Percentiles rank a stretch among this genome's conserved stretches.
phyloP scores from a whole-genome alignment of 2,113 vertebrate genomes.

The Pseudois nayaur region DNA sequence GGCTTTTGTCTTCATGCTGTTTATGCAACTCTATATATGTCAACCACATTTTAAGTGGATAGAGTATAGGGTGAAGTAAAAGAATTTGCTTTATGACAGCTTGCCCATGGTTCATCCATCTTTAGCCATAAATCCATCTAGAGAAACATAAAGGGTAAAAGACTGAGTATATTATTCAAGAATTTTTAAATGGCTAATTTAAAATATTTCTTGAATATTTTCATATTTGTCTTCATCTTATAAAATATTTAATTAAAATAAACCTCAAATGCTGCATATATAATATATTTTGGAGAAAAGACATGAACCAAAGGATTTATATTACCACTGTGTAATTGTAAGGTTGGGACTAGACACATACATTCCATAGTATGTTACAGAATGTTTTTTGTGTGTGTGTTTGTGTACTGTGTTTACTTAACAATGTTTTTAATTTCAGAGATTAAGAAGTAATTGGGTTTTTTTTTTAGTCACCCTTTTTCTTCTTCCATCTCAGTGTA shows the following conservation, averaged over 20 bases:
- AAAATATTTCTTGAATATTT: not conserved
- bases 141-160: not conserved
- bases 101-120: not conserved
- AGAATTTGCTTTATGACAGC: not conserved
- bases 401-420: too few species aligned
- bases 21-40: not conserved
- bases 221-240: not conserved
- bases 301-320: not conserved
- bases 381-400: not conserved
- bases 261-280: not conserved
- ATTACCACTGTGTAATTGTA: not conserved
- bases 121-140: not conserved
- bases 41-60: not conserved
- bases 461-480: too few species aligned
- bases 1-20: not conserved
- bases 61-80: not conserved
- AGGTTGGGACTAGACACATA: not conserved
- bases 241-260: too few species aligned
- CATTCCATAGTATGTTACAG: not conserved
- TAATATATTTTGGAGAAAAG: not conserved
- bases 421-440: too few species aligned
- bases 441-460: too few species aligned
- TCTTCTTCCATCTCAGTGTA: too few species aligned
- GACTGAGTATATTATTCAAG: not conserved
- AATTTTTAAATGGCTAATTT: not conserved